Conservation (phyloP, 2,113 vertebrate genomes). For the Chionis minor region DNA sequence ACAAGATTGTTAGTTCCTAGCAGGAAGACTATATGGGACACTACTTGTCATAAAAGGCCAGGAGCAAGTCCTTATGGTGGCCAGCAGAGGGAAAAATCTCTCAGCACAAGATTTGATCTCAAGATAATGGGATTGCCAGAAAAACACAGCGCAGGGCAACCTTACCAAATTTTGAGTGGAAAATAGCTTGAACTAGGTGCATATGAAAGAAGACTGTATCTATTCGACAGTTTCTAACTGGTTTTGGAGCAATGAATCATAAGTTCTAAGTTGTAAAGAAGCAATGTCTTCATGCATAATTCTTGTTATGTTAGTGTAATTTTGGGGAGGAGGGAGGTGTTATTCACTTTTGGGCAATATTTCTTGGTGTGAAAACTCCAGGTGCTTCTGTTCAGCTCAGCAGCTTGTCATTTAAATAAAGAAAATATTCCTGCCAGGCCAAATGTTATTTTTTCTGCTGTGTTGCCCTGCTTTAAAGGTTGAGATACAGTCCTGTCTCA, state of each 20-base stretch:
- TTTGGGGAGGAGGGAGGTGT: neutral
- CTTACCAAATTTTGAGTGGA: neutral
- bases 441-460: neutral
- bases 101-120: neutral
- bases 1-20: neutral
- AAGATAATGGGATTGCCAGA: neutral
- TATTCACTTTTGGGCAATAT: neutral
- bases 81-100: neutral
- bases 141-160: neutral
- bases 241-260: neutral
- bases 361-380: neutral
- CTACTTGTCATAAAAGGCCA: neutral
- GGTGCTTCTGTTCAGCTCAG: neutral
- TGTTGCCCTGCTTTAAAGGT: neutral
- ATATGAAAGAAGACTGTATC: neutral
- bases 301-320: neutral
- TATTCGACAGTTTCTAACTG: neutral
- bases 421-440: neutral
- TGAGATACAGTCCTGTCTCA: neutral
- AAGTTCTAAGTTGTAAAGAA: neutral
- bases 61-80: neutral
- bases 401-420: neutral
- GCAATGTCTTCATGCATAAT: neutral
- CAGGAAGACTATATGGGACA: neutral
- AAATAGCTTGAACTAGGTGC: neutral